Evolutionary conservation across 2,797 vertebrate species (phyloP).

Genomic region (Cirrhinus molitorella): DNA sequence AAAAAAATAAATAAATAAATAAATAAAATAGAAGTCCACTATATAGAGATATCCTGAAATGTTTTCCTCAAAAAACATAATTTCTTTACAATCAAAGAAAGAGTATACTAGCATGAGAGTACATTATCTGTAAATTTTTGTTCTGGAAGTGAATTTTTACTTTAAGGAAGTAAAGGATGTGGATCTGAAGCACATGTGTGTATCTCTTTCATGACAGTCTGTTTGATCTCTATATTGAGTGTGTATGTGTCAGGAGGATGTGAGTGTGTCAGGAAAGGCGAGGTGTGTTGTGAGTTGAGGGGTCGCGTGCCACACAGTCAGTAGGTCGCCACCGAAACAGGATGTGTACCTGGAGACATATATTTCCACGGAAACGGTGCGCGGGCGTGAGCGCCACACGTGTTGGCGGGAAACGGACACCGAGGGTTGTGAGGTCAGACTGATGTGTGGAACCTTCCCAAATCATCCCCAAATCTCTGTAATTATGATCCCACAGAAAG

Average conservation of each 20-base stretch:
- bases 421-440: background rate
- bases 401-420: conserved; percentile 23
- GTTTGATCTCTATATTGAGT: conserved; percentile 16
- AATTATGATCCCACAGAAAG: background rate
- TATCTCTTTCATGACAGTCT: background rate
- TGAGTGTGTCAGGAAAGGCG: conserved; percentile 47
- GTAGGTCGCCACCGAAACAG: conserved; percentile 71
- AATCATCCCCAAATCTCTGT: background rate
- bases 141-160: too few relatives aligned
- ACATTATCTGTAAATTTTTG: too few relatives aligned
- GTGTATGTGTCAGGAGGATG: conserved; percentile 21
- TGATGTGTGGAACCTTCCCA: background rate
- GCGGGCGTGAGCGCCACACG: conserved; percentile 33
- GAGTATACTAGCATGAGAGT: too few relatives aligned
- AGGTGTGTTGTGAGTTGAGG: conserved; percentile 34
- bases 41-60: too few relatives aligned
- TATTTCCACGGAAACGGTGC: conserved; percentile 72
- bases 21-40: too few relatives aligned
- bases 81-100: too few relatives aligned
- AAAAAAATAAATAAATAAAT: too few relatives aligned
- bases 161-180: background rate
- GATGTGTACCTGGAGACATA: conserved; percentile 69
- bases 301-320: conserved; percentile 71
- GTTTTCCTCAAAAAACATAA: too few relatives aligned
- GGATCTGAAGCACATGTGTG: background rate